Evolutionary conservation across 1,140 invertebrate genomes (phyloP), one percentile per base, ranked within the genome.

Genomic region (Neoseiulus cucumeris): DNA sequence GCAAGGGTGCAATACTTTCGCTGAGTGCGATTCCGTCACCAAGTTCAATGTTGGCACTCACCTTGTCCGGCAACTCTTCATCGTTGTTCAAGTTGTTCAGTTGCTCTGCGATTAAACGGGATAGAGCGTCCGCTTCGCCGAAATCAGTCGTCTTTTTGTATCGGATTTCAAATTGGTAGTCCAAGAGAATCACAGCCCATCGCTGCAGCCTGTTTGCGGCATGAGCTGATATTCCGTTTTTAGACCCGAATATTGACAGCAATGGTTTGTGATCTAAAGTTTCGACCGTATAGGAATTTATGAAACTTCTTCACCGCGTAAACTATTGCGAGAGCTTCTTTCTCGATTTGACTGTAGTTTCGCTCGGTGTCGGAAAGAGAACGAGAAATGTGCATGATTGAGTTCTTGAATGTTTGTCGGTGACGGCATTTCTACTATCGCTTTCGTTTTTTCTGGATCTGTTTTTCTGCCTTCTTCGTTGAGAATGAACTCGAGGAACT

Each of bases 301-400:
- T 80, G 76, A 68, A 81, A 80, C 66, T 76, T 69, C 74, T 71
- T 70, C 44, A 78, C 66, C n/a, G 74, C 77, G 71, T 72, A 78
- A 44, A 79, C 67, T 39, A 81, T 74, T 2, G 75, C 73, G 12
- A 78, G 71, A 0, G 74, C 77, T 70, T 83, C 80, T 70, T 77
- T 79, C 30, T 83, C 78, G 6, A 80, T 70, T 67, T 80, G 77
- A 22, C 73, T 72, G 69, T 81, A 82, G 14, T 76, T 76, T 66
- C 70, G 68, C 69, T 83, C 78, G 12, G 75, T 69, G 22, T 66
- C 44, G n/a, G 70, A 72, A 12, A 81, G 65, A 0, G 73, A 73
- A 64, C 76, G 28, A 0, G 76, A 79, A 39, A 39, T 39, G 33
- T 6, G 33, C 33, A 39, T 39, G 4, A 39, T 9, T 39, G 33